Evolutionary conservation across 1,140 invertebrate species (phyloP).

Genomic region (Drosophila lacertosa): DNA sequence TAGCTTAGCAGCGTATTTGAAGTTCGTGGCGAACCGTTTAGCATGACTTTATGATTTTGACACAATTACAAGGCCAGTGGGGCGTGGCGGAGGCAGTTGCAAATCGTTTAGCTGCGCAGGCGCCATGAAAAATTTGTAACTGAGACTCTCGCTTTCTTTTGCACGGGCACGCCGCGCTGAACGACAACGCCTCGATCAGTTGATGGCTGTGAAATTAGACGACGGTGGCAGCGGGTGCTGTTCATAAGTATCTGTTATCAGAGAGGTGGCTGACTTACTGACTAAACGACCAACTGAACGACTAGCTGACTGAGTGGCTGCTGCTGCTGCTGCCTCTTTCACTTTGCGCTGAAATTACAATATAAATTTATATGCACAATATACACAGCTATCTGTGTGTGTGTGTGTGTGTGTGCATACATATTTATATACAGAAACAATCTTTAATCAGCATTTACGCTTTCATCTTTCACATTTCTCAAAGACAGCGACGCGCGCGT

Average conservation of each 20-base stretch:
- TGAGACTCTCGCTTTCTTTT: conserved; percentile 76
- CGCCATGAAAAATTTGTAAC: conserved; percentile 54
- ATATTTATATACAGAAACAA: conserved; percentile 65
- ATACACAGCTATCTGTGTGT: conserved; percentile 14
- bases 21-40: neutral
- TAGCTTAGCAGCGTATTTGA: neutral
- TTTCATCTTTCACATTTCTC: conserved; percentile 78
- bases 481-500: conserved; percentile 47
- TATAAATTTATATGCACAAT: conserved; percentile 65
- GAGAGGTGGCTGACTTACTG: conserved; percentile 55
- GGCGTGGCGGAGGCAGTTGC: conserved; percentile 14
- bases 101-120: conserved; percentile 58
- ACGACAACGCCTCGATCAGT: conserved; percentile 30
- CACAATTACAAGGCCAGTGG: conserved; percentile 26
- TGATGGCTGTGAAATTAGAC: conserved; percentile 74
- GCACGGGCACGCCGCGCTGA: conserved; percentile 17
- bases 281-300: conserved; percentile 64
- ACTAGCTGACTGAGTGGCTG: conserved; percentile 31
- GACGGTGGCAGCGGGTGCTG: conserved; percentile 42
- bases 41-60: conserved; percentile 42
- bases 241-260: conserved; percentile 63
- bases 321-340: conserved; percentile 50
- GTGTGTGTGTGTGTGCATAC: conserved; percentile 14
- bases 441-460: conserved; percentile 79
- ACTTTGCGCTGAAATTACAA: conserved; percentile 73